phyloP scores from a whole-genome alignment of 2,888 invertebrate species.

The Lagria hirta region DNA sequence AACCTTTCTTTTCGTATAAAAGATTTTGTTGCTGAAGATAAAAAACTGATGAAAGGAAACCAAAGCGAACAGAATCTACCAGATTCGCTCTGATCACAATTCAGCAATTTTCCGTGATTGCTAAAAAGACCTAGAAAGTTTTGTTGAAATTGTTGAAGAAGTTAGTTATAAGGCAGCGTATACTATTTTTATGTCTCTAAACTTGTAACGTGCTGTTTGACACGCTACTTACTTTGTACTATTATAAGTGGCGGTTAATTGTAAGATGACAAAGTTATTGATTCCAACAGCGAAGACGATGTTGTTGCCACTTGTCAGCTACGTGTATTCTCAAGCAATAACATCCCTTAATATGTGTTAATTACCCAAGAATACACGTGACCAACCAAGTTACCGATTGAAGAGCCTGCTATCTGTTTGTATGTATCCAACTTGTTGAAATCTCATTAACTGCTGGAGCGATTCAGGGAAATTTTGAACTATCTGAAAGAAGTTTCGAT shows the following conservation, averaged over 20 bases:
- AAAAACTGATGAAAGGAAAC: conserved; percentile 32
- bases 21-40: no score
- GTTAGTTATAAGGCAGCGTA: no score
- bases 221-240: no score
- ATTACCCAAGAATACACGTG: conserved; percentile 99
- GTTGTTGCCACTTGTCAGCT: conserved; percentile 75
- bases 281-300: conserved; percentile 28
- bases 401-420: no score
- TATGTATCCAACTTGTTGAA: conserved; percentile 1
- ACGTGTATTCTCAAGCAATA: conserved; percentile 99
- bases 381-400: conserved; percentile 71
- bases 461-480: neutral
- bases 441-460: neutral
- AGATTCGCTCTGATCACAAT: conserved; percentile 29
- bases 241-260: no score
- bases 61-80: conserved; percentile 30
- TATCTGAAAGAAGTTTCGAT: conserved; percentile 2
- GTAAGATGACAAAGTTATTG: no score
- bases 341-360: conserved; percentile 93
- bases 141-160: no score
- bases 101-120: conserved; percentile 24
- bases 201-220: no score
- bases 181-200: no score
- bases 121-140: no score
- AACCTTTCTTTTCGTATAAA: no score